These are phyloP conservation scores for Hemistola chrysoprasaria DNA, from an alignment of 2,888 invertebrate genomes.

Conservation along the genomic window DNA sequence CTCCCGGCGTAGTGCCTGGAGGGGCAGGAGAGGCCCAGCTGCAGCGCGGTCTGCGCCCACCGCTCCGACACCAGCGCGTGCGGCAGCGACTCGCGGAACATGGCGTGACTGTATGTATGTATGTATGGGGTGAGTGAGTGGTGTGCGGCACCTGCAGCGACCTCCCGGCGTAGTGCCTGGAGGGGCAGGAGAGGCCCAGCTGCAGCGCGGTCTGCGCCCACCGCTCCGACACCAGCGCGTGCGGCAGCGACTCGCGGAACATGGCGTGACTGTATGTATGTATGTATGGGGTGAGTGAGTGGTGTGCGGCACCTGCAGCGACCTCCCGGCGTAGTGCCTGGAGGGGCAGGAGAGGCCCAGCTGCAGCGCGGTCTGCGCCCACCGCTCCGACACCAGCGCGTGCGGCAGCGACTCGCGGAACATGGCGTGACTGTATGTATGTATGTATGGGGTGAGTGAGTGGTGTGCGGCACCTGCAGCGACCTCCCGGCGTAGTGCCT, in stretches of 20 bases:
- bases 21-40: constrained; percentile 97
- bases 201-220: constrained; percentile 99
- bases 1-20: constrained; percentile 98
- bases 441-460: too few relatives aligned
- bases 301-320: constrained; percentile 89
- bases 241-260: constrained; percentile 94
- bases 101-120: too few relatives aligned
- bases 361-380: constrained; percentile 99
- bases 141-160: constrained; percentile 91
- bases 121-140: too few relatives aligned
- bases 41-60: constrained; percentile 99
- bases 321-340: constrained; percentile 98
- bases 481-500: constrained; percentile 99
- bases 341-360: constrained; percentile 98
- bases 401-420: constrained; percentile 95
- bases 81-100: constrained; percentile 94
- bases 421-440: too few relatives aligned
- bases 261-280: too few relatives aligned
- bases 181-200: constrained; percentile 97
- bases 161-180: constrained; percentile 98
- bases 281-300: too few relatives aligned
- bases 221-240: constrained; percentile 95
- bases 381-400: constrained; percentile 96
- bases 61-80: too few relatives aligned
- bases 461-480: constrained; percentile 87